Base-by-base conservation (phyloP, 2,113 vertebrate species). In the Elgaria multicarinata region DNA sequence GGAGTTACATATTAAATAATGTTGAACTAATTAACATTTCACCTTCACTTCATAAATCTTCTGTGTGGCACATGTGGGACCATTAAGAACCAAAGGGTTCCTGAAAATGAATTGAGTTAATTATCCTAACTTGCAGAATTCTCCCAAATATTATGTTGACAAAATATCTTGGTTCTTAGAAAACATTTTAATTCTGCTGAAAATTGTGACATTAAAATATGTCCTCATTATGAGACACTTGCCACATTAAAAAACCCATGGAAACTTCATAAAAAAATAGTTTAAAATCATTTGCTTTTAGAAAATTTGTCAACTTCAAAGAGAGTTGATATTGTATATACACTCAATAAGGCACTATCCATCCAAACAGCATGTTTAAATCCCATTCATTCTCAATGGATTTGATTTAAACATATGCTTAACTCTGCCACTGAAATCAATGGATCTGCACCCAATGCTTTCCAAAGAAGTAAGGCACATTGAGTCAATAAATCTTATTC, bases 191-290 rank as follows among this genome's bases (percentile, higher is more conserved):
- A 72, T 88, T 90, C 94, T 71, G 80, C 89, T 91, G 93, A 95
- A 93, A 91, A 36, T 3, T 66, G 79, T 74, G 71, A 75, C 91
- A 92, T 85, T 96, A 92, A 93, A 95, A 91, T 93, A 95, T 91
- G 90, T 81, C 39, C 86, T 91, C 86, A 62, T 55, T 92, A 83
- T 2, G 83, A 93, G 92, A 93, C 88, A 96, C 94, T 94, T 87
- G 89, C 72, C 80, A 80, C 94, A 91, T 92, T 93, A 94, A 92
- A 96, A 91, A 83, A 1, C 93, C 88, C 89, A 93, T 94, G 94
- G 94, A 95, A 88, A 93, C 92, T 85, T 92, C 42, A 92, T 96
- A 96, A 95, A 96, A 96, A 96, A 96, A 96, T 96, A 96, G 90
- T 72, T 95, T 96, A 93, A 93, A 89, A 90, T 89, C 80, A 62